Conservation (phyloP, 2,113 vertebrate genomes). For the Vicugna pacos region DNA sequence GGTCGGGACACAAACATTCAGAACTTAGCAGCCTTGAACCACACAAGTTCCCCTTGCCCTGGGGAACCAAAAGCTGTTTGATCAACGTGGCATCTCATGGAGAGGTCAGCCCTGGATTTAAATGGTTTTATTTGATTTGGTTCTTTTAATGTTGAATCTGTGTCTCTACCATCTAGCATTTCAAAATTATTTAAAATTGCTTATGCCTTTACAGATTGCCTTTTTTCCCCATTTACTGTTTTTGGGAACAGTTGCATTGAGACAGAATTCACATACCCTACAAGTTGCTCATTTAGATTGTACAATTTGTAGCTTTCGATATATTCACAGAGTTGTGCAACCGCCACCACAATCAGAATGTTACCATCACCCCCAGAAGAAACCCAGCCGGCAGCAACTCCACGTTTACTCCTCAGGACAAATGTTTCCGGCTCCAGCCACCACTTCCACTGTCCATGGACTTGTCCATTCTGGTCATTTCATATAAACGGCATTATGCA, state of each 20-base stretch:
- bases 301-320: neutral
- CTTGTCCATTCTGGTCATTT: neutral
- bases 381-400: neutral
- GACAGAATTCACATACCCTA: neutral
- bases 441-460: neutral
- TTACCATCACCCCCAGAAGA: neutral
- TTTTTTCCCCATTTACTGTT: neutral
- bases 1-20: neutral
- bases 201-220: neutral
- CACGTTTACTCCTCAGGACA: neutral
- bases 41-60: neutral
- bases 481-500: neutral
- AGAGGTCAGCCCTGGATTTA: neutral
- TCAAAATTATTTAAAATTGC: slow-evolving; percentile 24
- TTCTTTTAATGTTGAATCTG: neutral
- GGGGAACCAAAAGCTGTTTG: neutral
- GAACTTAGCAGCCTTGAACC: neutral
- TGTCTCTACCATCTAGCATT: neutral
- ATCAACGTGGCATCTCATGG: neutral
- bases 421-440: neutral
- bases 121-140: slow-evolving; percentile 10
- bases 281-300: neutral
- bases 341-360: neutral
- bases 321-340: neutral
- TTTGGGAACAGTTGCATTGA: neutral